Base-by-base conservation (phyloP, 2,888 invertebrate genomes). In the Rhingia campestris region DNA sequence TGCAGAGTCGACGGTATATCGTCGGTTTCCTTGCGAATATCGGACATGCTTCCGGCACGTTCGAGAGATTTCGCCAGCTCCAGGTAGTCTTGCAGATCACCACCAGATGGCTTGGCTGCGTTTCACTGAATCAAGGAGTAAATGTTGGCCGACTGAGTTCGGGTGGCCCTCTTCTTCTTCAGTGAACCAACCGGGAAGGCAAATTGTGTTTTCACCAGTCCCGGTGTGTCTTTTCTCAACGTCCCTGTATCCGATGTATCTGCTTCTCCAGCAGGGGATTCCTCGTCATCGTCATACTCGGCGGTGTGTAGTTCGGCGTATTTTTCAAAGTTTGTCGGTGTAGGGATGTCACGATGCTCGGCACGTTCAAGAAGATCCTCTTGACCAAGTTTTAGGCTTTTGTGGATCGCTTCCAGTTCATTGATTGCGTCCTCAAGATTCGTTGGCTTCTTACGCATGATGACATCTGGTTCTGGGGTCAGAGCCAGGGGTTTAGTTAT, bases 391-490 rank as follows among this genome's bases (percentile, higher is more conserved):
- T 95, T 95, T 73, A 98, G 93, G 88, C 96, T 97, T 87, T 97
- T 96, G 89, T 97, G 96, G 89, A 98, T 97, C n/a, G 96, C 95
- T 92, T 98, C 97, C 70, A 98, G 91, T 91, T 98, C 98, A 88
- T 95, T 95, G 32, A 98, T 93, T 66, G 97, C 97, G 89, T 97
- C 97, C 89, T 97, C 97, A 45, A 97, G 92, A 90, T 97, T 97
- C 12, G 95, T 94, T 3, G 96, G 95, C 90, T 95, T 95, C 73
- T 91, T 91, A 54, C 89, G 90, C 14, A 88, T 88, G 22, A 88
- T 88, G 12, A 89, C 92, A 87, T 92, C 92, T 89, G 88, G 61
- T 73, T 88, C 81, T 3, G 89, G 86, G 0, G 87, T 87, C 51
- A 81, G 12, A 9, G 69, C 37, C 37, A 79, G 58, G 4, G 73